Evolutionary conservation across 2,888 invertebrate species (phyloP).

Genomic region (Meloe dianella): DNA sequence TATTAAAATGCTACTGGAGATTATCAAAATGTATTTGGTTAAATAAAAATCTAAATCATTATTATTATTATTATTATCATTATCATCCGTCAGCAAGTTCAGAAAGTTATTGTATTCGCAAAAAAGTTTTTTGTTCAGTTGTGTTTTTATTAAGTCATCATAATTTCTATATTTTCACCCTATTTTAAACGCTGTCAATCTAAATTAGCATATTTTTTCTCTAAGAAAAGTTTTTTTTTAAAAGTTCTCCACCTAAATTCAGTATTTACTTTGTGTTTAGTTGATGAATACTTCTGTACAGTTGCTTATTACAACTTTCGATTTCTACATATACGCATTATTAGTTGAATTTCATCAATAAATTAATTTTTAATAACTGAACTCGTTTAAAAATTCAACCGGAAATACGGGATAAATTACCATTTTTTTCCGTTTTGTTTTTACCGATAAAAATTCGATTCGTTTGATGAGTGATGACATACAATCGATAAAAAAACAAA

Average conservation of each 20-base stretch:
- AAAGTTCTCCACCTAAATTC: too few species aligned
- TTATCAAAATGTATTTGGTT: background rate
- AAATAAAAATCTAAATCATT: background rate
- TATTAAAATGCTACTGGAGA: background rate
- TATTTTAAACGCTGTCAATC: slow-evolving; percentile 48
- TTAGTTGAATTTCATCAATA: too few species aligned
- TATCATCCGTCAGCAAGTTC: background rate
- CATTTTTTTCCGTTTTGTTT: too few species aligned
- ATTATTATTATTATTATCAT: too few species aligned
- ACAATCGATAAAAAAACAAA: background rate
- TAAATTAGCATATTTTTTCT: slow-evolving; percentile 52
- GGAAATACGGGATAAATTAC: too few species aligned
- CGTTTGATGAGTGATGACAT: background rate
- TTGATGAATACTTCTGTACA: slow-evolving; percentile 32
- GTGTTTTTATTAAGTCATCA: background rate
- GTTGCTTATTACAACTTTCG: slow-evolving; percentile 32
- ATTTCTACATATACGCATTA: slow-evolving; percentile 14
- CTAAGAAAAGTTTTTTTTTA: slow-evolving; percentile 42
- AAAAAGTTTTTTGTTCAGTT: background rate
- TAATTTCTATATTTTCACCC: slow-evolving; percentile 42
- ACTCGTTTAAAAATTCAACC: too few species aligned
- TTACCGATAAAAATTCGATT: too few species aligned
- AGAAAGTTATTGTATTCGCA: background rate
- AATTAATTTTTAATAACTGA: too few species aligned
- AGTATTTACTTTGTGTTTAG: slow-evolving; percentile 41